Conservation (phyloP, 2,888 invertebrate genomes). For the Phasia obesa region DNA sequence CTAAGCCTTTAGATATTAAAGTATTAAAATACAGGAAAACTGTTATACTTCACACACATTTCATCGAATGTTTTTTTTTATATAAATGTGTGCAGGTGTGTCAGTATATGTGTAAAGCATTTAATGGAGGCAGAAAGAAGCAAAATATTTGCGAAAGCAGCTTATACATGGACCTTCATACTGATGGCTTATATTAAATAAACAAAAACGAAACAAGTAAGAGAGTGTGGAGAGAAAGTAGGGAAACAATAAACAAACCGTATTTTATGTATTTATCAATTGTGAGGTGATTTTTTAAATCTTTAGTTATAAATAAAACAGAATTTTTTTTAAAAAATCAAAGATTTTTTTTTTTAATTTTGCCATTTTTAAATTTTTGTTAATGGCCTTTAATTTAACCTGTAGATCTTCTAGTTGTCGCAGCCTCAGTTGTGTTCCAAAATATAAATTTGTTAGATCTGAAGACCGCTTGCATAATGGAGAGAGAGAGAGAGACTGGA, state of each 20-base stretch:
- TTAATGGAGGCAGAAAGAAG: constrained; percentile 6
- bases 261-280: too few relatives aligned
- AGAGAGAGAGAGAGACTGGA: too few relatives aligned
- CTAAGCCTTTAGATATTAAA: constrained; percentile 52
- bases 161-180: constrained; percentile 36
- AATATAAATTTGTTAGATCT: too few relatives aligned
- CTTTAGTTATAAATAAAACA: too few relatives aligned
- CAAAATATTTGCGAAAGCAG: constrained; percentile 7
- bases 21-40: constrained; percentile 9
- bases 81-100: background rate
- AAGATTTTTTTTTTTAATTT: too few relatives aligned
- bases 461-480: too few relatives aligned
- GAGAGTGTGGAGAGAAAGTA: background rate
- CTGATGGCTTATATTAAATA: constrained; percentile 24
- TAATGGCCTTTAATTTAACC: too few relatives aligned
- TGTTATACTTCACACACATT: constrained; percentile 12
- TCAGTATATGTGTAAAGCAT: background rate
- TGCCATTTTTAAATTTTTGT: too few relatives aligned
- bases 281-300: too few relatives aligned
- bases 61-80: constrained; percentile 1
- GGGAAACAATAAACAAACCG: background rate
- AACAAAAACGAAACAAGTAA: background rate
- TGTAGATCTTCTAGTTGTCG: too few relatives aligned
- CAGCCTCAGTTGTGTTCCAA: too few relatives aligned
- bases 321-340: too few relatives aligned